Percentiles rank a stretch among this genome's conserved stretches.
phyloP scores from a whole-genome alignment of 2,113 vertebrate genomes.

The human region DNA sequence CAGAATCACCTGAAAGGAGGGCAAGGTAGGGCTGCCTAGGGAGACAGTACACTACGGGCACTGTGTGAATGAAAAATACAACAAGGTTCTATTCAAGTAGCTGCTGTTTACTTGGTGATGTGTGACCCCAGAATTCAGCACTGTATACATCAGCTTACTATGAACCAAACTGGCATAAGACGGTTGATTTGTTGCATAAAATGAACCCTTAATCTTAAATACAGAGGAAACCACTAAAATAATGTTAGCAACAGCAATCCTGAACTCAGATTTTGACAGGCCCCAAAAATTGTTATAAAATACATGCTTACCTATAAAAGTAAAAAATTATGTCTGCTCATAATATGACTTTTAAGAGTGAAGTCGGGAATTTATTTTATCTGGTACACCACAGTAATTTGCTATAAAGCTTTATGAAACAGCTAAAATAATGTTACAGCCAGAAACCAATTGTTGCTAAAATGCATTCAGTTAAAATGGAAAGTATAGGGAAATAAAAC shows the following conservation, averaged over 20 bases:
- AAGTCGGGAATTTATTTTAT: slow-evolving; percentile 81
- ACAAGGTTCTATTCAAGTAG: slow-evolving; percentile 42
- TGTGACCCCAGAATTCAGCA: slow-evolving; percentile 16
- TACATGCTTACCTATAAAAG: slow-evolving; percentile 50
- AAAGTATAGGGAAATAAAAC: slow-evolving; percentile 85
- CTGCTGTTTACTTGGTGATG: neutral
- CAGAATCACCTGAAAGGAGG: slow-evolving; percentile 23
- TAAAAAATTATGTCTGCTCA: slow-evolving; percentile 64
- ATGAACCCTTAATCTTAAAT: slow-evolving; percentile 40
- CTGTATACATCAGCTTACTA: slow-evolving; percentile 22
- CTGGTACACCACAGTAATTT: slow-evolving; percentile 81
- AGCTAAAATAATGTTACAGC: slow-evolving; percentile 83
- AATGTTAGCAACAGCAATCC: neutral
- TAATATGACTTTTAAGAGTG: slow-evolving; percentile 74
- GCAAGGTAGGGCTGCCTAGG: neutral
- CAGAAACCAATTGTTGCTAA: slow-evolving; percentile 83
- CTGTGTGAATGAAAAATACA: neutral
- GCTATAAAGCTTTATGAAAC: slow-evolving; percentile 83
- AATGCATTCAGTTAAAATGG: slow-evolving; percentile 82
- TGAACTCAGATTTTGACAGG: slow-evolving; percentile 51
- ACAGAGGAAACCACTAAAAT: slow-evolving; percentile 35
- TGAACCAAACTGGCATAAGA: neutral
- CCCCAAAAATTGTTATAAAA: slow-evolving; percentile 19
- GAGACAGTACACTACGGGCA: neutral
- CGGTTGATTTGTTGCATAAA: neutral